Evolutionary conservation across 2,113 vertebrate species (phyloP).

Genomic region (Speoplatyrhinus poulsoni): DNA sequence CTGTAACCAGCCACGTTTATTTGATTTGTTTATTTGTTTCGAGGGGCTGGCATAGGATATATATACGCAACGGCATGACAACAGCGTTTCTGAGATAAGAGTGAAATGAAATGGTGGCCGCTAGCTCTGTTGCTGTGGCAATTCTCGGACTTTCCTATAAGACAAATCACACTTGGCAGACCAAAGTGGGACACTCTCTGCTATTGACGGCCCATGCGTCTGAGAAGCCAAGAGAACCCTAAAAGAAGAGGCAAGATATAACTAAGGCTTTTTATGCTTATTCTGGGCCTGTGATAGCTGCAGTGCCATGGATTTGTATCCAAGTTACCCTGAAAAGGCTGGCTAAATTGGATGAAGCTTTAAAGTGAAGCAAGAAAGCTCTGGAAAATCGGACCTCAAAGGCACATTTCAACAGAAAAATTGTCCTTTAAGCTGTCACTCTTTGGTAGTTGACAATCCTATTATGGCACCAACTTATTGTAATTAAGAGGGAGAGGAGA

Average conservation of each 20-base stretch:
- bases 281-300: slow-evolving; percentile 77
- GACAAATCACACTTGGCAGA: slow-evolving; percentile 76
- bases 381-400: slow-evolving; percentile 82
- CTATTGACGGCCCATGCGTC: slow-evolving; percentile 55
- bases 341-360: slow-evolving; percentile 80
- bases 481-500: slow-evolving; percentile 79
- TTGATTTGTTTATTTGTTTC: slow-evolving; percentile 13
- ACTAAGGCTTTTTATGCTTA: slow-evolving; percentile 78
- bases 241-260: slow-evolving; percentile 74
- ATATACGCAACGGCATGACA: slow-evolving; percentile 52
- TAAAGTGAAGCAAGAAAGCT: slow-evolving; percentile 81
- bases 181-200: slow-evolving; percentile 54
- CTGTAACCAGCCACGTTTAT: slow-evolving; percentile 15
- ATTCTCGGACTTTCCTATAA: slow-evolving; percentile 73
- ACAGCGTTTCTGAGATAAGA: slow-evolving; percentile 66
- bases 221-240: slow-evolving; percentile 69
- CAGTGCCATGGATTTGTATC: slow-evolving; percentile 80
- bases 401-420: slow-evolving; percentile 81
- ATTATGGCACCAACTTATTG: slow-evolving; percentile 78
- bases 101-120: slow-evolving; percentile 56
- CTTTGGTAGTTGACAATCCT: slow-evolving; percentile 79
- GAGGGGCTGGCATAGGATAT: slow-evolving; percentile 22
- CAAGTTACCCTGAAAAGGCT: slow-evolving; percentile 79
- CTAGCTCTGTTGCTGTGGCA: slow-evolving; percentile 66
- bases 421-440: slow-evolving; percentile 80